Base-by-base conservation (phyloP, 35 echinoderm and acorn worm genomes). In the Hemicentrotus pulcherrimus region DNA sequence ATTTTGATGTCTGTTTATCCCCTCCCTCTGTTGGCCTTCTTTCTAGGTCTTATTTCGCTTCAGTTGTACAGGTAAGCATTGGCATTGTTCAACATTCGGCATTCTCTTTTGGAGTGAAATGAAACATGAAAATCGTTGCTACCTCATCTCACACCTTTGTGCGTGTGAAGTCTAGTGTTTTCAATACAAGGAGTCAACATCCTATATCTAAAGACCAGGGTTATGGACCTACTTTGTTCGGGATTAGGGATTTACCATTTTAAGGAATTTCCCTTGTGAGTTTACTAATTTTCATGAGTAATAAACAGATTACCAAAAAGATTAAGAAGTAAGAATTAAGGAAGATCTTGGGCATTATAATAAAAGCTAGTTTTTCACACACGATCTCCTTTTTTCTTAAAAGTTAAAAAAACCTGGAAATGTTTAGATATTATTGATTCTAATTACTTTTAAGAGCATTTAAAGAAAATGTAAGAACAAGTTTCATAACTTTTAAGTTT, bases 1-100 rank as follows among this genome's bases (percentile, higher is more conserved):
- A 90, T 90, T 90, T 90, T 90, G 88, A 90, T 47, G 46, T 30
- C 18, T 90, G 32, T 90, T 90, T 78, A 78, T 78, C 2, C 65
- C 65, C 65, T n/a, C 19, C 65, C 65, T 78, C 65, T 78, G 65
- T 78, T 78, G 24, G 65, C 65, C 22, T 78, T 78, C 35, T 71
- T 78, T 24, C 65, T 22, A 78, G 0, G 18, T 78, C 28, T 78
- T 78, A 78, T 78, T 78, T 78, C 7, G 65, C 22, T 78, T 45
- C 4, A 47, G 88, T 32, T 46, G 88, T 47, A 90, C 88, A 90
- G 88, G 88, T 90, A 41, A 47, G 88, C 45, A 47, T 47, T 0
- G 16, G 88, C 9, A 90, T 90, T 90, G 88, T 90, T 28, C 18
- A 22, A 78, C 65, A 78, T 78, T 78, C 65, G 65, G 65, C 65